Evolutionary conservation across 2,888 invertebrate genomes (phyloP).

Genomic region (Nomada ruficornis): DNA sequence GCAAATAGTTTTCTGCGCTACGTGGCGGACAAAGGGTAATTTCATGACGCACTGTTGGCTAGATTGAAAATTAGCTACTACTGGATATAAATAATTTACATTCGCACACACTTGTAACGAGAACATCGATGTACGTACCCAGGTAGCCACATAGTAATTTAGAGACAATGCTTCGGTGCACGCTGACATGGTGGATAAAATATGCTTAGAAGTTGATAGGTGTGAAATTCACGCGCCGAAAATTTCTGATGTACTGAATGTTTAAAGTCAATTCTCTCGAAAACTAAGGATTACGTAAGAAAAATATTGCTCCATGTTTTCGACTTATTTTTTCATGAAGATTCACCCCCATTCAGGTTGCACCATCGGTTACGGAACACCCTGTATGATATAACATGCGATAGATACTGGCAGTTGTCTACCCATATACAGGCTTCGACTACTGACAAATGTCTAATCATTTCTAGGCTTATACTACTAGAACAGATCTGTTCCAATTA

Average conservation of each 20-base stretch:
- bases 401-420: background rate
- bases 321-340: no score
- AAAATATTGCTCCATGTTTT: no score
- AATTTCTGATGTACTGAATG: background rate
- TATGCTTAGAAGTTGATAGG: background rate
- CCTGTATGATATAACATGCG: no score
- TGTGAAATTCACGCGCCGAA: background rate
- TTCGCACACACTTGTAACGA: background rate
- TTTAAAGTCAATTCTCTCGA: background rate
- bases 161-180: background rate
- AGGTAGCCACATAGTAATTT: conserved; percentile 10
- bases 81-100: conserved; percentile 52
- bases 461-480: background rate
- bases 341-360: no score
- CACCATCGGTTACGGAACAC: no score
- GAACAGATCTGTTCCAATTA: no score
- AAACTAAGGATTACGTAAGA: background rate
- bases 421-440: background rate
- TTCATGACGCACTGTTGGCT: conserved; percentile 20
- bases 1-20: conserved; percentile 31
- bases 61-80: conserved; percentile 16
- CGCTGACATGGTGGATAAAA: background rate
- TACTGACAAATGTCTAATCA: no score
- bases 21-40: conserved; percentile 38
- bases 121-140: background rate